Percentiles rank a stretch among this genome's conserved stretches.
Evolutionary conservation across 2,888 invertebrate species (phyloP).

Genomic region (Sarcophaga rosellei): DNA sequence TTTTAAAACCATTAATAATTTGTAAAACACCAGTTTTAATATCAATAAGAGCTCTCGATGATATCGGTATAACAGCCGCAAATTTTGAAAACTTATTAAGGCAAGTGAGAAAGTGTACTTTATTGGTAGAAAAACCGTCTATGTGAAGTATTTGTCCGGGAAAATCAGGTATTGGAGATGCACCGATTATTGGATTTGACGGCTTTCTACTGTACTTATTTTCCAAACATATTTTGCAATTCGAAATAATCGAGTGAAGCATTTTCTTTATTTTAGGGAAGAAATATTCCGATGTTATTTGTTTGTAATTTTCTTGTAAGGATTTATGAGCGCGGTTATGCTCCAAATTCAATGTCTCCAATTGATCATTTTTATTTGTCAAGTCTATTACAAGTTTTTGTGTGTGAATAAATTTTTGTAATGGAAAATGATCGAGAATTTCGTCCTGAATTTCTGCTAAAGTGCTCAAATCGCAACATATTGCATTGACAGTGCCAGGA

Average conservation of each 20-base stretch:
- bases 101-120: slow-evolving; percentile 47
- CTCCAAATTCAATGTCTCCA: slow-evolving; percentile 41
- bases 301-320: slow-evolving; percentile 26
- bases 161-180: slow-evolving; percentile 32
- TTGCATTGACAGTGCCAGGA: slow-evolving; percentile 46
- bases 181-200: slow-evolving; percentile 27
- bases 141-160: slow-evolving; percentile 46
- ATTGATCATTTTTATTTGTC: slow-evolving; percentile 43
- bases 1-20: slow-evolving; percentile 44
- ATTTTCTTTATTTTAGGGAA: slow-evolving; percentile 34
- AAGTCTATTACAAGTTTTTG: slow-evolving; percentile 52
- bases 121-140: slow-evolving; percentile 45
- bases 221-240: slow-evolving; percentile 48
- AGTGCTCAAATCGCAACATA: slow-evolving; percentile 48
- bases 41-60: slow-evolving; percentile 43
- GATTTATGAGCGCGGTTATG: slow-evolving; percentile 39
- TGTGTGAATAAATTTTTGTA: slow-evolving; percentile 27
- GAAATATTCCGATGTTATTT: slow-evolving; percentile 26
- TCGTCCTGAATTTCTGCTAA: slow-evolving; percentile 55
- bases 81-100: too few species aligned
- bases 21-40: slow-evolving; percentile 39
- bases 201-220: slow-evolving; percentile 49
- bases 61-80: slow-evolving; percentile 43
- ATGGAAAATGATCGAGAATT: slow-evolving; percentile 36
- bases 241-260: slow-evolving; percentile 12